Percentiles rank a stretch among this genome's conserved stretches.
These are phyloP conservation scores for Tetramorium simillimum DNA, from an alignment of 1,140 invertebrate genomes.

Conservation along the genomic window DNA sequence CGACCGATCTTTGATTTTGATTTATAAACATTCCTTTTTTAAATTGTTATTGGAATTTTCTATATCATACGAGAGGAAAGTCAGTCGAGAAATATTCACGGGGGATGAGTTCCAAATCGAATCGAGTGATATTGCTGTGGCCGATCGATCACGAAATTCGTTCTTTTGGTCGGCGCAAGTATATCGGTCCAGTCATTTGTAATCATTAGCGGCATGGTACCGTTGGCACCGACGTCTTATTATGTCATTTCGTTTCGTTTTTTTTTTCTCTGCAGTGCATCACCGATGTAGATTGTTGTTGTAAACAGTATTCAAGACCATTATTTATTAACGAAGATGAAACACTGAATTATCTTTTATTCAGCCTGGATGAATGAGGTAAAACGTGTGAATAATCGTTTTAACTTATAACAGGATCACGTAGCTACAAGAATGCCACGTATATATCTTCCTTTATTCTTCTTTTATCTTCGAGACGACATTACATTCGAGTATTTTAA, in stretches of 20 bases:
- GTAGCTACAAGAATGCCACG: not conserved
- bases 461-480: not conserved
- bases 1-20: not conserved
- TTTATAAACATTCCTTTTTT: not conserved
- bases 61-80: slow-evolving; percentile 14
- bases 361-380: not conserved
- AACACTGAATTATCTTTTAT: slow-evolving; percentile 50
- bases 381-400: slow-evolving; percentile 15
- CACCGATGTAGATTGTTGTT: slow-evolving; percentile 21
- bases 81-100: slow-evolving; percentile 41
- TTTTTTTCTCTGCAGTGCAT: slow-evolving; percentile 47
- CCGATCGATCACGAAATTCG: slow-evolving; percentile 69
- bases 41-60: not conserved
- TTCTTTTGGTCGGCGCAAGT: slow-evolving; percentile 66
- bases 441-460: not conserved
- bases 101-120: slow-evolving; percentile 66
- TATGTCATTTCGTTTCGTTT: slow-evolving; percentile 76
- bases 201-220: slow-evolving; percentile 79
- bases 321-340: slow-evolving; percentile 39
- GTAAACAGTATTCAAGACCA: not conserved
- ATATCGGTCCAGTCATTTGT: slow-evolving; percentile 75
- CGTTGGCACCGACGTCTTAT: slow-evolving; percentile 76
- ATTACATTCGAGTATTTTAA: not conserved
- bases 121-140: slow-evolving; percentile 66
- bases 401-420: slow-evolving; percentile 8